phyloP scores from a whole-genome alignment of 2,888 invertebrate species.

The Chrysolina haemoptera region DNA sequence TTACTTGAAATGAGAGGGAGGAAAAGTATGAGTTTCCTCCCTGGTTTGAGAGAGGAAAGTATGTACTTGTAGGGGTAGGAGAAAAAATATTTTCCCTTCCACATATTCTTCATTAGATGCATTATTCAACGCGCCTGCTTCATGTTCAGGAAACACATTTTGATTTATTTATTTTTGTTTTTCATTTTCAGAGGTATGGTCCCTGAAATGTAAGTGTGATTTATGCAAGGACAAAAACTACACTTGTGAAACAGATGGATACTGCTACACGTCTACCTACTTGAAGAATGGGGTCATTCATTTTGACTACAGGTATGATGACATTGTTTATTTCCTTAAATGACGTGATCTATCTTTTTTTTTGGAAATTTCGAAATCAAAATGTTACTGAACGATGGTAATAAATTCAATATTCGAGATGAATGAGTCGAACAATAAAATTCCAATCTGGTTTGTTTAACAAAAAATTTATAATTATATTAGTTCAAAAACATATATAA shows the following conservation, averaged over 20 bases:
- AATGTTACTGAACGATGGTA: not conserved
- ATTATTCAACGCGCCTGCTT: too few relatives aligned
- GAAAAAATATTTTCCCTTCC: too few relatives aligned
- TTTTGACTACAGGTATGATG: constrained; percentile 84
- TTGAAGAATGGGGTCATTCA: constrained; percentile 73
- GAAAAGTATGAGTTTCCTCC: too few relatives aligned
- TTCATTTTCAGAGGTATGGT: constrained; percentile 71
- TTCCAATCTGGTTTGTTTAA: constrained; percentile 44
- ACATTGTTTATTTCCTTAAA: not conserved
- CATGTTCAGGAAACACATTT: too few relatives aligned
- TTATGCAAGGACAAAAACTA: constrained; percentile 81
- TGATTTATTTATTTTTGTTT: not conserved
- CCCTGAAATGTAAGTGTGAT: constrained; percentile 88
- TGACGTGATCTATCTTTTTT: not conserved
- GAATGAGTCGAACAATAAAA: constrained; percentile 35
- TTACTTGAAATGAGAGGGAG: too few relatives aligned
- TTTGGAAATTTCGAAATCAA: not conserved
- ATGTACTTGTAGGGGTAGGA: too few relatives aligned
- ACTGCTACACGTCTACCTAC: constrained; percentile 79
- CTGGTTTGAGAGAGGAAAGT: too few relatives aligned
- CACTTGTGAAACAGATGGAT: constrained; percentile 91
- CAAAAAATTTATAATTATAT: not conserved
- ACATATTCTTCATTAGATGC: too few relatives aligned
- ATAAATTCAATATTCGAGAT: not conserved
- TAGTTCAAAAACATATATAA: not conserved